Conservation (phyloP, 2,888 invertebrate genomes). For the Platypus cylindrus region DNA sequence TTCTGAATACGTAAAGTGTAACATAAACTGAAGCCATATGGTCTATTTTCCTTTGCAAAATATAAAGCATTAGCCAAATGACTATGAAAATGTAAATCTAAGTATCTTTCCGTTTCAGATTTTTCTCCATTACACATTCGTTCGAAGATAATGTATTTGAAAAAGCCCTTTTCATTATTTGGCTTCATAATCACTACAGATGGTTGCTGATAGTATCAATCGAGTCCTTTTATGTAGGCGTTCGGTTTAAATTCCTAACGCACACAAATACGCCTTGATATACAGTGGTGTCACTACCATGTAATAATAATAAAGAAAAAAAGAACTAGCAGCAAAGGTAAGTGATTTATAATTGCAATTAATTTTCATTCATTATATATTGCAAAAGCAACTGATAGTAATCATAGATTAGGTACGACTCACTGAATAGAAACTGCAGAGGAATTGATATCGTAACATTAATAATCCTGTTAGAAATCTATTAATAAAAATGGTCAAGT, state of each 20-base stretch:
- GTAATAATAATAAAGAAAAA: constrained; percentile 2
- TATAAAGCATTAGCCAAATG: constrained; percentile 1
- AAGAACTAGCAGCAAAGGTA: background rate
- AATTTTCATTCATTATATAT: too few relatives aligned
- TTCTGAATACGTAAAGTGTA: constrained; percentile 4
- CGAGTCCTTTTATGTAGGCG: constrained; percentile 9
- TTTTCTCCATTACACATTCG: constrained; percentile 1
- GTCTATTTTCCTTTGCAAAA: constrained; percentile 3
- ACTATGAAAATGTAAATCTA: constrained; percentile 2
- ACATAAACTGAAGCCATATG: constrained; percentile 6
- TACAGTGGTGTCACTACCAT: constrained; percentile 6
- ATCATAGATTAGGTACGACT: too few relatives aligned
- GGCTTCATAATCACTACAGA: constrained; percentile 6
- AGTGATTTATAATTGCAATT: too few relatives aligned
- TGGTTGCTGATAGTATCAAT: constrained; percentile 8
- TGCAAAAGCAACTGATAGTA: too few relatives aligned
- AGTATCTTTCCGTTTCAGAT: constrained; percentile 3
- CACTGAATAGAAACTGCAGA: too few relatives aligned
- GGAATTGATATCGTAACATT: too few relatives aligned
- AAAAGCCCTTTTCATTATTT: constrained; percentile 6
- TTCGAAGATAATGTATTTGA: constrained; percentile 1
- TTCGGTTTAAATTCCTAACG: constrained; percentile 9
- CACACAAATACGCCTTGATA: constrained; percentile 1
- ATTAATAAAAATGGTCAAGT: too few relatives aligned
- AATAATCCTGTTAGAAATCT: too few relatives aligned